These are phyloP conservation scores for Drosophila putrida DNA, from an alignment of 2,888 invertebrate genomes.

Conservation along the genomic window DNA sequence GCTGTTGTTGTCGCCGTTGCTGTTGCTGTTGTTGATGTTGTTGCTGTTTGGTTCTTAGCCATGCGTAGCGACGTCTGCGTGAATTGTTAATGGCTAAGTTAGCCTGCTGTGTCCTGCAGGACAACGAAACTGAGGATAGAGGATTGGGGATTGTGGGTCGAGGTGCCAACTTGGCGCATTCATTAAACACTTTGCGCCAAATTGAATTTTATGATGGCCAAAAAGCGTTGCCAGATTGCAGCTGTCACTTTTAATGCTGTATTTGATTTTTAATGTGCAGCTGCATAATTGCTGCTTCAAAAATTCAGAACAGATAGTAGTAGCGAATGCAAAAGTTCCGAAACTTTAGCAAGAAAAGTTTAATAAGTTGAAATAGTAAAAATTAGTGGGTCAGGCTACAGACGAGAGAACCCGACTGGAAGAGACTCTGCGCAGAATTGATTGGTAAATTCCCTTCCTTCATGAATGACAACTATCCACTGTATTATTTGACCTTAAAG, in stretches of 20 bases:
- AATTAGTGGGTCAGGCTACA: background rate
- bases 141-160: conserved; percentile 5
- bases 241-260: conserved; percentile 72
- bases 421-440: no score
- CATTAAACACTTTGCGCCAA: conserved; percentile 82
- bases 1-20: conserved; percentile 31
- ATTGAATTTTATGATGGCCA: conserved; percentile 79
- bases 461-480: no score
- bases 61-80: conserved; percentile 59
- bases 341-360: conserved; percentile 10
- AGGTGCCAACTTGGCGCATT: conserved; percentile 67
- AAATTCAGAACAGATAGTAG: conserved; percentile 57
- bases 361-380: conserved; percentile 17
- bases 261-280: conserved; percentile 77
- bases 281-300: conserved; percentile 77
- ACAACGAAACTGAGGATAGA: no score
- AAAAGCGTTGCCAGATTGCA: conserved; percentile 54
- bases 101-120: conserved; percentile 64
- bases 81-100: conserved; percentile 75
- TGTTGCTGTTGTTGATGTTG: conserved; percentile 35
- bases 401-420: no score
- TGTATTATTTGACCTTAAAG: no score
- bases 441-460: no score
- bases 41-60: conserved; percentile 58
- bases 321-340: conserved; percentile 5